A percentile compares a stretch with the other conserved stretches of the same genome.
Evolutionary conservation across 1,140 invertebrate species (phyloP).

Genomic region (Nephotettix cincticeps): DNA sequence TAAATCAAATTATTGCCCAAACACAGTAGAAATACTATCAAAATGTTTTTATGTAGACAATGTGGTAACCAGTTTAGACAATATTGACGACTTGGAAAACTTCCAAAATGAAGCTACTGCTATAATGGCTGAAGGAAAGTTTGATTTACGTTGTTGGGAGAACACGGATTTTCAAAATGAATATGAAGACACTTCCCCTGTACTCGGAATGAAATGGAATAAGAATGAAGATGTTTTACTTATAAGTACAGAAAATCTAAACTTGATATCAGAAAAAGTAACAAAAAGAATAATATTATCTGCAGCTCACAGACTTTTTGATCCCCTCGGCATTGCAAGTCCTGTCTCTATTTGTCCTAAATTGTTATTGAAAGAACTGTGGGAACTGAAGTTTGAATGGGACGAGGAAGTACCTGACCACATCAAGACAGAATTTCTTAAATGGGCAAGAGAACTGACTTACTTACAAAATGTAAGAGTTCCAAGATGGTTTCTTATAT

Average conservation of each 20-base stretch:
- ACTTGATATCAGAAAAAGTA: no score
- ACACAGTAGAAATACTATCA: neutral
- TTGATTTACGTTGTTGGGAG: neutral
- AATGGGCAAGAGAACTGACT: no score
- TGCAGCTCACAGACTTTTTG: no score
- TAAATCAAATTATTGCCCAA: neutral
- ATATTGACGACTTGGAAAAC: neutral
- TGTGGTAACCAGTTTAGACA: neutral
- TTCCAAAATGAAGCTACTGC: neutral
- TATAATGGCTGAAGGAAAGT: neutral
- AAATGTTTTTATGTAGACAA: neutral
- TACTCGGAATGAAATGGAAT: neutral
- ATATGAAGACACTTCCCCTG: neutral
- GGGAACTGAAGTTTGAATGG: neutral
- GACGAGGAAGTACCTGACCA: neutral
- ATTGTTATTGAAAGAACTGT: neutral
- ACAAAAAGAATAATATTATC: no score
- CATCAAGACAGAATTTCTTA: neutral
- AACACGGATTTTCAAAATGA: neutral
- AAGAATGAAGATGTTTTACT: no score
- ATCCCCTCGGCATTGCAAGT: no score
- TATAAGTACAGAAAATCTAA: no score
- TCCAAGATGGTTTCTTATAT: no score
- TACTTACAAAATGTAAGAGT: no score
- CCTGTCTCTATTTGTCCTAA: no score